Base-by-base conservation (phyloP, 2,113 vertebrate species). In the Elephantulus edwardii region DNA sequence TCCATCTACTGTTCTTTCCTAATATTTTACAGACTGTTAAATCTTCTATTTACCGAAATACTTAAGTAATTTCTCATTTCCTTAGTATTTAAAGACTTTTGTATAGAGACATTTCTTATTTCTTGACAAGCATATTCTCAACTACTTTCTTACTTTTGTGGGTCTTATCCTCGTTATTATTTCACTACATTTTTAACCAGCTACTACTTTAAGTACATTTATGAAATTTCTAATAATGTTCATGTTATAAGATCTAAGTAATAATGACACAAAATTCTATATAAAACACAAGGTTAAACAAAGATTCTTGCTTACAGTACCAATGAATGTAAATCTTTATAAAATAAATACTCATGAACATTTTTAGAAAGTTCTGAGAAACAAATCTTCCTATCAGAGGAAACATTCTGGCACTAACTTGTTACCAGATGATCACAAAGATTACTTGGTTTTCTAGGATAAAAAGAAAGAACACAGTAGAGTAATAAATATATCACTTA, bases 171-270 rank as follows among this genome's bases (percentile, higher is more conserved):
- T 2, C 44, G 1, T 12, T 56, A 82, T 12, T 64, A 19, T 90
- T 94, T 77, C 42, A 91, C 72, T 85, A 46, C n/a, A 17, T 14
- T 77, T 90, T 38, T 74, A 85, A 84, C 58, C 58, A 87, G 76
- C 48, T 87, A 50, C 79, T 88, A 94, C 20, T 24, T 89, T 35
- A 89, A 91, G 81, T 72, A 80, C 38, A 12, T 10, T 66, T 79
- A 81, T 66, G 11, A 93, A 64, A 79, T 87, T 82, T 82, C 79
- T 89, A 2, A 80, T 48, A 10, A n/a, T 76, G 20, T 17, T 88
- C 56, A 64, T 42, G 8, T 66, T 24, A 83, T 48, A 35, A 93
- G 17, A 93, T 86, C 46, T 8, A 78, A 84, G 66, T 26, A 72
- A 22, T 75, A 3, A 86, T 44, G 28, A 77, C 9, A 66, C 16